A percentile compares a stretch with the other conserved stretches of the same genome.
phyloP scores from a whole-genome alignment of 1,140 invertebrate genomes.

The Hormaphis cornu region DNA sequence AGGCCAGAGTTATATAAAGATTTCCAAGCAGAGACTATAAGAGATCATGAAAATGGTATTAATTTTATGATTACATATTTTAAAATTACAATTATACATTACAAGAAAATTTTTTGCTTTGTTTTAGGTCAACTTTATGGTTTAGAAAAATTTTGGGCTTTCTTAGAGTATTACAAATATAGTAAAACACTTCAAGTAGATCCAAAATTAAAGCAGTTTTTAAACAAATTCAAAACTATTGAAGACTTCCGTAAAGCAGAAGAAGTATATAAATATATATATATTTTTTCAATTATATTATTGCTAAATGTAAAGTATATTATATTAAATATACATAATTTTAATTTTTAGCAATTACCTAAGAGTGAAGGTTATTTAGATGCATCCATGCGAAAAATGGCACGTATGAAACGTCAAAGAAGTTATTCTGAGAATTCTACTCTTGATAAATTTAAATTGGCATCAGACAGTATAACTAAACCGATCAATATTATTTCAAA shows the following conservation, averaged over 20 bases:
- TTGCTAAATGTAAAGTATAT: too few species aligned
- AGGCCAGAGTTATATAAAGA: slow-evolving; percentile 85
- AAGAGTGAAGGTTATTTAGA: slow-evolving; percentile 22
- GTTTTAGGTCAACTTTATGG: slow-evolving; percentile 89
- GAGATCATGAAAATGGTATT: slow-evolving; percentile 77
- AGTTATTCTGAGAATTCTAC: slow-evolving; percentile 28
- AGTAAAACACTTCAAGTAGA: slow-evolving; percentile 68
- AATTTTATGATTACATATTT: slow-evolving; percentile 30
- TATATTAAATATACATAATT: too few species aligned
- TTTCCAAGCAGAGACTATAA: slow-evolving; percentile 88
- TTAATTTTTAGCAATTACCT: slow-evolving; percentile 24
- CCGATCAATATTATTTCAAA: neutral
- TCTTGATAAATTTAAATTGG: neutral
- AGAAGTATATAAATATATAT: slow-evolving; percentile 45
- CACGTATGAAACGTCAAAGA: slow-evolving; percentile 19
- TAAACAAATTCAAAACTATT: slow-evolving; percentile 84
- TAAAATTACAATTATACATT: slow-evolving; percentile 8
- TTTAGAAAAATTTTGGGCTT: slow-evolving; percentile 98
- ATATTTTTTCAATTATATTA: too few species aligned
- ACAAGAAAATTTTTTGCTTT: slow-evolving; percentile 10
- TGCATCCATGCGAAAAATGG: slow-evolving; percentile 28
- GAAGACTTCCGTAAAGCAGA: slow-evolving; percentile 80
- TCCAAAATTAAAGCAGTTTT: slow-evolving; percentile 63
- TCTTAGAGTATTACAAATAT: slow-evolving; percentile 87
- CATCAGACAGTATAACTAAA: neutral